Evolutionary conservation across 2,113 vertebrate species (phyloP).

Genomic region (Trichechus manatus): DNA sequence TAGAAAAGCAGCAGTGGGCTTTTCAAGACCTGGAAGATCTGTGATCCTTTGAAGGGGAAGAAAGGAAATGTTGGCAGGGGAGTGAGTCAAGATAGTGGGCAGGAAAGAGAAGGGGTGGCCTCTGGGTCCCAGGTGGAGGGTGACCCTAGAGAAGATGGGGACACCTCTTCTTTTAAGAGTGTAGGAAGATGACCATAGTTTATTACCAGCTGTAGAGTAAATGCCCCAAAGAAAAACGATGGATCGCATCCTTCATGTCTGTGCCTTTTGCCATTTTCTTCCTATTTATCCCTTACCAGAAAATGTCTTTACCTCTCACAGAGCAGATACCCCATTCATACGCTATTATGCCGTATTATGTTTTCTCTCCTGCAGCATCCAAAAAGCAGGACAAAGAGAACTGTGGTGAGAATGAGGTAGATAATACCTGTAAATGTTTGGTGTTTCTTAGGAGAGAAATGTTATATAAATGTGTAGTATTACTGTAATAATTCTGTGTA

Average conservation of each 20-base stretch:
- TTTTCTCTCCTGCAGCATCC: neutral
- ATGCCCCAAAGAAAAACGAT: neutral
- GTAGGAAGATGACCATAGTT: neutral
- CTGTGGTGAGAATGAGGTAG: neutral
- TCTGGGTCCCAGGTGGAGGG: neutral
- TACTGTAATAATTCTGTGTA: neutral
- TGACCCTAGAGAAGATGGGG: neutral
- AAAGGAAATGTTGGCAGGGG: neutral
- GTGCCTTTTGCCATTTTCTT: slow-evolving; percentile 7
- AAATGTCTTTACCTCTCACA: neutral
- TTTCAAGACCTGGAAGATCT: neutral
- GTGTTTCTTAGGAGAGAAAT: slow-evolving; percentile 17
- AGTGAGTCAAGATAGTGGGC: neutral
- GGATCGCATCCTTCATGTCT: neutral
- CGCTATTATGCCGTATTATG: neutral
- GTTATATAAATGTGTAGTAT: neutral
- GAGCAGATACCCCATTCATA: neutral
- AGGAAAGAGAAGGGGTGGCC: neutral
- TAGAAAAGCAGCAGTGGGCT: neutral
- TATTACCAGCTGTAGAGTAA: neutral
- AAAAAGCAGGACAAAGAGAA: neutral
- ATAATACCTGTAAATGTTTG: neutral
- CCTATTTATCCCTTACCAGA: slow-evolving; percentile 13
- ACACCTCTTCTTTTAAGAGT: neutral
- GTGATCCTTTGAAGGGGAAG: neutral